phyloP scores from a whole-genome alignment of 2,113 vertebrate genomes.

The Cryptomyrus ogoouensis region DNA sequence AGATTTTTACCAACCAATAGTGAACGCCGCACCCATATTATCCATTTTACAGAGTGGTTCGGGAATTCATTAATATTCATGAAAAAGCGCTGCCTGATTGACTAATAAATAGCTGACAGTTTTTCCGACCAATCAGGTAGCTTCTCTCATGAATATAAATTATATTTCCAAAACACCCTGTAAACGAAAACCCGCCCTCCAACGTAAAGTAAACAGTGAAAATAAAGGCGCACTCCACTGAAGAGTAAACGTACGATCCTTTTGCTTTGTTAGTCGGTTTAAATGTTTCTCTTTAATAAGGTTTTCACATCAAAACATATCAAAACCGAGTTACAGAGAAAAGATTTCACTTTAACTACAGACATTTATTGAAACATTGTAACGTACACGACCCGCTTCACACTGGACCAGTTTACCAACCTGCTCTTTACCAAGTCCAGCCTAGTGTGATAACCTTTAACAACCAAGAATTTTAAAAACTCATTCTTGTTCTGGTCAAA shows the following conservation, averaged over 20 bases:
- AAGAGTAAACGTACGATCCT: background rate
- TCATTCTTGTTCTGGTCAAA: background rate
- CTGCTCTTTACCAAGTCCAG: slow-evolving; percentile 18
- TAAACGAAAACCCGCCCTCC: background rate
- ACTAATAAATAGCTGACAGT: background rate
- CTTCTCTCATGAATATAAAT: background rate
- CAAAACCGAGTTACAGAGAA: slow-evolving; percentile 55
- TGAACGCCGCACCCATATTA: background rate
- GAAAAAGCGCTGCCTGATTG: background rate
- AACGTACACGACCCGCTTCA: slow-evolving; percentile 30
- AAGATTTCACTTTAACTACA: slow-evolving; percentile 34
- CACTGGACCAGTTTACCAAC: slow-evolving; percentile 28
- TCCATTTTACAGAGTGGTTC: background rate
- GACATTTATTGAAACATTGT: slow-evolving; percentile 34
- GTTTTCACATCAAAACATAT: slow-evolving; percentile 67
- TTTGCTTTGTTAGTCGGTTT: background rate
- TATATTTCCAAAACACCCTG: background rate
- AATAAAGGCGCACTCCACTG: background rate
- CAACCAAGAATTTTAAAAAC: slow-evolving; percentile 20
- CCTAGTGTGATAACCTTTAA: slow-evolving; percentile 7
- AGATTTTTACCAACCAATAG: background rate
- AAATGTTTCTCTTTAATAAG: slow-evolving; percentile 48
- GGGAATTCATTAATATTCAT: background rate
- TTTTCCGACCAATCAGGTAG: background rate
- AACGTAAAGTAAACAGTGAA: background rate